Base-by-base conservation (phyloP, 2,113 vertebrate genomes). In the Leucoraja erinaceus region DNA sequence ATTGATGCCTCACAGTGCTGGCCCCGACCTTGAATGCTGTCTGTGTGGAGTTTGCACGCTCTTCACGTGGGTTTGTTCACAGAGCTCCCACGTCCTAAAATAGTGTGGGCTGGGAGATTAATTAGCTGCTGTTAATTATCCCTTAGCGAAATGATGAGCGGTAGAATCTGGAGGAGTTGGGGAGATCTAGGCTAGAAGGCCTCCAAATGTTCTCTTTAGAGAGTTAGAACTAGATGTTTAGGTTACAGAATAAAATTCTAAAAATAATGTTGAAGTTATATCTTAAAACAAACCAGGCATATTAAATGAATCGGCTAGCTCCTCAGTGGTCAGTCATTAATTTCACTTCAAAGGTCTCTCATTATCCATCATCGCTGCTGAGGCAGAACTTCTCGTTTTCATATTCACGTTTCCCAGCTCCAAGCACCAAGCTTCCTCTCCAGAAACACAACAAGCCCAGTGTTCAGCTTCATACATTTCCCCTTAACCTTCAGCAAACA, bases 401-500 rank as follows among this genome's bases (percentile, higher is more conserved):
- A 47, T 11, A 91, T 91, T 54, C 90, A 74, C 11, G 28, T 59
- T 63, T 88, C 59, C 83, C 63, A 61, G 28, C n/a, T 88, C 25
- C 83, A 88, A 63, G 88, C 88, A 70, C 31, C 31, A 25, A 90
- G 68, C 33, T 91, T 91, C 33, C 90, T 91, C 68, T 72, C 54
- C 5, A 25, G 20, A 28, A 74, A 74, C 66, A 70, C 33, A 90
- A 70, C 88, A 54, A 88, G 90, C 28, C 7, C 90, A 47, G 90
- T 91, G 66, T 91, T 91, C 66, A 91, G 31, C 18, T 22, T 28
- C 22, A 91, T 47, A 47, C 10, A n/a, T 88, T 88, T 88, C 33
- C 25, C 66, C 18, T 28, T 33, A 9, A 28, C 22, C 90, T 74
- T 72, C 63, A 38, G 68, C 33, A 70, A 70, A 91, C 33, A 47